Base-by-base conservation (phyloP, 2,113 vertebrate species). In the Neodontobutis hainanensis region DNA sequence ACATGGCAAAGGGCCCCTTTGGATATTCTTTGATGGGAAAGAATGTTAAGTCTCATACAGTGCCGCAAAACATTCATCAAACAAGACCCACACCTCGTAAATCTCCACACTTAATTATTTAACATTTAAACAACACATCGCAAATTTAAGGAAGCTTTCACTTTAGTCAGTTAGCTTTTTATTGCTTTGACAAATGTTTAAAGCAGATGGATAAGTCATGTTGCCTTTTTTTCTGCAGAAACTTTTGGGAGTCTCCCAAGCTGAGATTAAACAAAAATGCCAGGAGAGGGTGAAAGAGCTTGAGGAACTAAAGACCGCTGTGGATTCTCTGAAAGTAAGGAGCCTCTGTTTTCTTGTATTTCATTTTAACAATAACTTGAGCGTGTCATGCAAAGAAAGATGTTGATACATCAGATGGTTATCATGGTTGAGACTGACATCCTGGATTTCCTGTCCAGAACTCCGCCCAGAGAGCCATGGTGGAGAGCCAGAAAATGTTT, bases 401-500 rank as follows among this genome's bases (percentile, higher is more conserved):
- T 12, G 7, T 8, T 36, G 5, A 60, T 55, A 0, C 7, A 8
- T 58, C 61, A 63, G 57, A 46, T 9, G 5, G 15, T 44, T 8
- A 42, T 19, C 27, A 7, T 6, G 3, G 32, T 10, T 65, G 58
- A 35, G 48, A 32, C 50, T 83, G 16, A 80, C 58, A 38, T 62
- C 8, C n/a, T 36, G 49, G 0, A 3, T 53, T n/a, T 81, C 48
- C 36, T 35, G 32, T 38, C 1, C 83, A 94, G 93, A 93, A 91
- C 78, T 93, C 92, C 0, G 93, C 93, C 34, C 92, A 93, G 62
- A 90, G 93, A 78, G 92, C 93, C 78, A 94, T 94, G 93, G 75
- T 90, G 35, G 93, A 94, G 64, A 94, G 93, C 72, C 91, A 94
- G 84, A 94, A 94, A 86, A 93, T 93, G 92, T 94, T 94, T 19